These are phyloP conservation scores for Sussaba pulchella DNA, from an alignment of 2,888 invertebrate genomes.

Conservation along the genomic window DNA sequence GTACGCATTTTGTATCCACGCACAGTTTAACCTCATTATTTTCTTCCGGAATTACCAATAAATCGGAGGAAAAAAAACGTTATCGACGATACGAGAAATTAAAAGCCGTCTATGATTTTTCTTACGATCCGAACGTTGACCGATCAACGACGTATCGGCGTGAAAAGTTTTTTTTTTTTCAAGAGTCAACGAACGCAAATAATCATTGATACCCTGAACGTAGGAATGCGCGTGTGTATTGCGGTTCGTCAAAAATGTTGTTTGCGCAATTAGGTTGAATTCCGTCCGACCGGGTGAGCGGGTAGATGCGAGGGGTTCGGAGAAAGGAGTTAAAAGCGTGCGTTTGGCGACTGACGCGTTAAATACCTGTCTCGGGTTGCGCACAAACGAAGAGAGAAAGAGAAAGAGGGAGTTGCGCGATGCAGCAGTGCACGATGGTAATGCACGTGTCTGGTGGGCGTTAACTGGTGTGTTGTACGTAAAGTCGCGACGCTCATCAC, in stretches of 20 bases:
- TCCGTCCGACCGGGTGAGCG: slow-evolving; percentile 24
- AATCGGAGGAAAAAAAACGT: no score
- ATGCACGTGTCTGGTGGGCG: not conserved
- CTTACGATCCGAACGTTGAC: no score
- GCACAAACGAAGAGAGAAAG: no score
- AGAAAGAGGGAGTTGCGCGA: no score
- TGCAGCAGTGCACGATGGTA: no score
- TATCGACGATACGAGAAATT: no score
- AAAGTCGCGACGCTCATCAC: not conserved
- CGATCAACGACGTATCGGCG: no score
- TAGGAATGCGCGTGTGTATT: not conserved
- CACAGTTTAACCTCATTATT: no score
- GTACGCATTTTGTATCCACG: no score
- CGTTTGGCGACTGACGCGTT: slow-evolving; percentile 35
- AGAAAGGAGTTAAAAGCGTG: slow-evolving; percentile 17
- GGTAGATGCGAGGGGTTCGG: not conserved
- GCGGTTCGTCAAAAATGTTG: slow-evolving; percentile 44
- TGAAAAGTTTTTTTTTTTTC: no score
- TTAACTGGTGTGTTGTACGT: not conserved
- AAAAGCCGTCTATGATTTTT: no score
- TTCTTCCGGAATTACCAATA: no score
- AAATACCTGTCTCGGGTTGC: slow-evolving; percentile 43
- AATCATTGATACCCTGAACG: slow-evolving; percentile 53
- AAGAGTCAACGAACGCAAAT: slow-evolving; percentile 22
- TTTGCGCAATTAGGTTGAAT: slow-evolving; percentile 38